Conservation (phyloP, 2,888 invertebrate genomes). For the Acheta domesticus region DNA sequence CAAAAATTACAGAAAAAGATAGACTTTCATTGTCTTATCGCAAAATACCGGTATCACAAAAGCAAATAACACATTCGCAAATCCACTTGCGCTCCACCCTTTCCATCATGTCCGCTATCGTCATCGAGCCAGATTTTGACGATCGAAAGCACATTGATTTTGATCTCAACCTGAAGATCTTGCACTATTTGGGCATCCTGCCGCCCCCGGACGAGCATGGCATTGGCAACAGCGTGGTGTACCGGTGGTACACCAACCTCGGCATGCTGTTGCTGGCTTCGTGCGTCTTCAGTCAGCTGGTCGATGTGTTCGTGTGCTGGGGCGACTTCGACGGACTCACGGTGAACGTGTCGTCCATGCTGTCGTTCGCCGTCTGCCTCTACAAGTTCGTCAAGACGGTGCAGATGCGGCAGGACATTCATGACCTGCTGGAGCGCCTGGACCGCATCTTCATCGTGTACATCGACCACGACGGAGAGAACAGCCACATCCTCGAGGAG, state of each 20-base stretch:
- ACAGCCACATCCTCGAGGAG: not conserved
- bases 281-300: not conserved
- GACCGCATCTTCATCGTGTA: not conserved
- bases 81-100: too few relatives aligned
- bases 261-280: not conserved
- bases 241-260: not conserved
- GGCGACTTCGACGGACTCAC: not conserved
- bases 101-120: not conserved
- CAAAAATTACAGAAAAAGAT: too few relatives aligned
- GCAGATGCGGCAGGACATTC: not conserved
- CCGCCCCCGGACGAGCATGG: not conserved
- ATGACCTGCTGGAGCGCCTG: not conserved
- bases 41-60: too few relatives aligned
- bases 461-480: not conserved
- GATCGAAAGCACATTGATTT: not conserved
- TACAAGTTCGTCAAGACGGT: not conserved
- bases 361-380: not conserved
- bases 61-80: too few relatives aligned
- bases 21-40: too few relatives aligned
- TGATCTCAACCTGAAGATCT: not conserved
- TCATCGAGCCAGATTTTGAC: not conserved
- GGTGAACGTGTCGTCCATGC: not conserved
- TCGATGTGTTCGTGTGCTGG: not conserved
- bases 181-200: not conserved
- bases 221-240: not conserved